Conservation (phyloP, 2,113 vertebrate genomes). For the Leptocoma aspasia region DNA sequence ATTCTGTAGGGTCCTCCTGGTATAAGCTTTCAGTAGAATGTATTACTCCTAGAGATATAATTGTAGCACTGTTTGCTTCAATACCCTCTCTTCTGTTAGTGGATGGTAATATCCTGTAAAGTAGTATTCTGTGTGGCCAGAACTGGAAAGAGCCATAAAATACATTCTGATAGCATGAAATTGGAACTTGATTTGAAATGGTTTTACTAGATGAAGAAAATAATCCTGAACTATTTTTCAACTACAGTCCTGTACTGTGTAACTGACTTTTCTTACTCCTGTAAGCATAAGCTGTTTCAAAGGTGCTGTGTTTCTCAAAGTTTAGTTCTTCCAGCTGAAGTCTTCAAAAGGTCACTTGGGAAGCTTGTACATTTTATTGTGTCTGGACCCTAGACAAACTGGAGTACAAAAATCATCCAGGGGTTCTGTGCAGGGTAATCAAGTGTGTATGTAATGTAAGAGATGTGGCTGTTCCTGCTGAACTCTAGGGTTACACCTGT, state of each 20-base stretch:
- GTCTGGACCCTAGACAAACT: neutral
- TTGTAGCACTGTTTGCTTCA: neutral
- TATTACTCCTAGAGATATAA: neutral
- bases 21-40: neutral
- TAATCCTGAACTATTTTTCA: constrained; percentile 28
- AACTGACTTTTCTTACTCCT: constrained; percentile 14
- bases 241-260: neutral
- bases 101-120: neutral
- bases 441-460: neutral
- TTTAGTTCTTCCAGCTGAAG: neutral
- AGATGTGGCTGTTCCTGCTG: neutral
- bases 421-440: neutral
- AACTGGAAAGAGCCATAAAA: constrained; percentile 6
- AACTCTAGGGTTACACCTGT: neutral
- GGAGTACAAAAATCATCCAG: neutral
- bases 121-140: neutral
- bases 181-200: constrained; percentile 37
- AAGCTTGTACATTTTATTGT: constrained; percentile 28
- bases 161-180: constrained; percentile 41
- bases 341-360: constrained; percentile 3
- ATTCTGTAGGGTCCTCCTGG: neutral
- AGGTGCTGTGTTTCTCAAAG: neutral
- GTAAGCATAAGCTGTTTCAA: constrained; percentile 10
- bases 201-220: constrained; percentile 24
- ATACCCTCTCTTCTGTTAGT: neutral